Percentiles rank a stretch among this genome's conserved stretches.
phyloP scores from a whole-genome alignment of 2,797 vertebrate species.

The Ciconia nigra region DNA sequence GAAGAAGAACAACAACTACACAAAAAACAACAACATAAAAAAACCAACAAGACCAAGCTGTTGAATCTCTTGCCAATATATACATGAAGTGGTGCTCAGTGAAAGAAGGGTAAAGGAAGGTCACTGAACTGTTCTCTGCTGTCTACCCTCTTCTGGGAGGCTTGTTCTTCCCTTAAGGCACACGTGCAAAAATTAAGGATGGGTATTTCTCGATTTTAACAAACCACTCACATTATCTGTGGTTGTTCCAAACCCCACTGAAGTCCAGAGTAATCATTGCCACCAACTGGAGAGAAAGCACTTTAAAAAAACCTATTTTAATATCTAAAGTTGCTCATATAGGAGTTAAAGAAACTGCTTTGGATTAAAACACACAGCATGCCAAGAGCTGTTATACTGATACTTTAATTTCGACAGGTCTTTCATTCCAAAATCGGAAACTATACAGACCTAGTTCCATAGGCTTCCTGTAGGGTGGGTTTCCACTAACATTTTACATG shows the following conservation, averaged over 20 bases:
- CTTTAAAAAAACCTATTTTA: neutral
- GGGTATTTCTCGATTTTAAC: neutral
- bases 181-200: neutral
- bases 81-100: neutral
- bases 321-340: neutral
- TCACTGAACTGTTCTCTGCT: neutral
- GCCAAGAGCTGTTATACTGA: neutral
- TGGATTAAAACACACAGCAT: neutral
- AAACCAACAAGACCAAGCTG: neutral
- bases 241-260: neutral
- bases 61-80: neutral
- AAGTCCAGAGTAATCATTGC: neutral
- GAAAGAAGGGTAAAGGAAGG: neutral
- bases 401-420: neutral
- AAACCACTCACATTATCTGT: neutral
- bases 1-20: neutral
- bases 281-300: neutral
- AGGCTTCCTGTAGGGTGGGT: neutral
- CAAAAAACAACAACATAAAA: neutral
- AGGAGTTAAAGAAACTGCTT: neutral
- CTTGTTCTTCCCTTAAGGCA: neutral
- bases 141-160: neutral
- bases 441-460: neutral
- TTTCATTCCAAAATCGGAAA: neutral
- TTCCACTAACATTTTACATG: neutral